A percentile compares a stretch with the other conserved stretches of the same genome.
These are phyloP conservation scores for Microcebus jonahi DNA, from an alignment of 2,113 vertebrate species.

Conservation along the genomic window DNA sequence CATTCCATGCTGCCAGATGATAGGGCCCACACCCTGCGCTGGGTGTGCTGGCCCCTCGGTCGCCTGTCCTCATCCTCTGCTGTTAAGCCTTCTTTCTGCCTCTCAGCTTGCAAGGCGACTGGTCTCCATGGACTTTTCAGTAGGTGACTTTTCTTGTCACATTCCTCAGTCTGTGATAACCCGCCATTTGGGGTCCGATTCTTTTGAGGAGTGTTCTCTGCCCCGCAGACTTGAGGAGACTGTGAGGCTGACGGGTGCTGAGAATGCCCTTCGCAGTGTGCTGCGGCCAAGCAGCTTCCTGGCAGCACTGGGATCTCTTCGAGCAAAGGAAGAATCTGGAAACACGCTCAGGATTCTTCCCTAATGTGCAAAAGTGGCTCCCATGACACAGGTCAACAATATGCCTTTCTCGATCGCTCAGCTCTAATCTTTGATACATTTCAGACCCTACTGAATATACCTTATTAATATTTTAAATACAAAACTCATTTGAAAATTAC, in stretches of 20 bases:
- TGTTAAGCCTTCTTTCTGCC: rapidly evolving
- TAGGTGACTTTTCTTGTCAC: not conserved
- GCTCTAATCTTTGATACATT: not conserved
- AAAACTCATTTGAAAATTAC: not conserved
- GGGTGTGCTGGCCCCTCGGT: rapidly evolving
- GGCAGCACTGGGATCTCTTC: no score
- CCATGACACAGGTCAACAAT: rapidly evolving
- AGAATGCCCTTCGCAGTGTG: not conserved
- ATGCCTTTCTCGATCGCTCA: no score
- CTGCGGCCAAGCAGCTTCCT: rapidly evolving
- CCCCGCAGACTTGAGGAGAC: not conserved
- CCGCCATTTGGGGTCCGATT: not conserved
- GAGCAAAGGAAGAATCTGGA: not conserved
- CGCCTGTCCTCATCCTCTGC: no score
- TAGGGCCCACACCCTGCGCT: rapidly evolving
- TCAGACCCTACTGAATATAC: not conserved
- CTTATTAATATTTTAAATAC: not conserved
- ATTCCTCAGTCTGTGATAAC: not conserved
- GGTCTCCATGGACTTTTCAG: no score
- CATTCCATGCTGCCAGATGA: rapidly evolving
- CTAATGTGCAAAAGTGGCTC: no score
- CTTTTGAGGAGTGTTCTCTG: not conserved
- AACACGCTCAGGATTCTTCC: not conserved
- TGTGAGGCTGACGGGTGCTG: not conserved
- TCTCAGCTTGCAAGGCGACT: rapidly evolving